Conservation (phyloP, 1,140 invertebrate species). For the Hylyphantes graminicola region DNA sequence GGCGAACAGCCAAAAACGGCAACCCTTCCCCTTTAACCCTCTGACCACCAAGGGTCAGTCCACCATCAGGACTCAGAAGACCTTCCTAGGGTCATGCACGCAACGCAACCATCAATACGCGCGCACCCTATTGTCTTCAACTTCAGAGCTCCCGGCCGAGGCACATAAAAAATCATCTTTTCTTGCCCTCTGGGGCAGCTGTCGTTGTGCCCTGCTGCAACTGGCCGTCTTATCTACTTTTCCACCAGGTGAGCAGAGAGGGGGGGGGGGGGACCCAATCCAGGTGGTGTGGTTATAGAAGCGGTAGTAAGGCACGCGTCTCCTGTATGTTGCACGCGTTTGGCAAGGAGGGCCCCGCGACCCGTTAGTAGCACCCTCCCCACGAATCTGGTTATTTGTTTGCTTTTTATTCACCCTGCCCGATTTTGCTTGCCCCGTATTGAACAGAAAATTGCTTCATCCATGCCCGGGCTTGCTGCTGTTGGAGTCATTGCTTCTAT, state of each 20-base stretch:
- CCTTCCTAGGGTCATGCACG: slow-evolving; percentile 4
- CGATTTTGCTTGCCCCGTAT: slow-evolving; percentile 1
- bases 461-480: not conserved
- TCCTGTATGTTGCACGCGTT: slow-evolving; percentile 37
- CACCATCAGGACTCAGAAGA: not conserved
- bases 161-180: not conserved
- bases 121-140: slow-evolving; percentile 44
- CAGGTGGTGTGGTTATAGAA: slow-evolving; percentile 30
- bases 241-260: slow-evolving; percentile 23
- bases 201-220: not conserved
- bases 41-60: slow-evolving; percentile 17
- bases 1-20: not conserved
- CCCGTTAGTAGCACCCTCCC: slow-evolving; percentile 34
- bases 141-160: not conserved
- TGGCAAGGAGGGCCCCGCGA: not conserved
- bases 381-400: slow-evolving; percentile 34
- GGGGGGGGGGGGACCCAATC: slow-evolving; percentile 18
- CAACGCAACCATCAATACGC: not conserved
- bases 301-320: slow-evolving; percentile 53
- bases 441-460: slow-evolving; percentile 39
- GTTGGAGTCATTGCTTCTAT: too few species aligned
- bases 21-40: not conserved
- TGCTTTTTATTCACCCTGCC: slow-evolving; percentile 10
- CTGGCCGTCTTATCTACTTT: slow-evolving; percentile 53
- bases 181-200: not conserved